These are phyloP conservation scores for Phalacrocorax brasilianus DNA, from an alignment of 2,113 vertebrate genomes.

Conservation along the genomic window DNA sequence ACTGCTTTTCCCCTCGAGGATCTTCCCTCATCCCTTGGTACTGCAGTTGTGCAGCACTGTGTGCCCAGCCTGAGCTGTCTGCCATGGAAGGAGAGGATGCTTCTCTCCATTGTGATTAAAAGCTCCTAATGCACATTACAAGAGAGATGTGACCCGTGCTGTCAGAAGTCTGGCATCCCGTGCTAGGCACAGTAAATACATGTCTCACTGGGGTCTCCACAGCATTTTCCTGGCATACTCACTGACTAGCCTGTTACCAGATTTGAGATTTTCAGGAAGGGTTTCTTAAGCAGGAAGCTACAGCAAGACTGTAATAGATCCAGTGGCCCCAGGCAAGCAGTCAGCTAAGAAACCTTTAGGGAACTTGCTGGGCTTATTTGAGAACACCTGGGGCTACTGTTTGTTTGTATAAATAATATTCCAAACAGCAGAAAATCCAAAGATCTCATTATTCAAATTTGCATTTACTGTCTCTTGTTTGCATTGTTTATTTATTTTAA, in stretches of 20 bases:
- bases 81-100: neutral
- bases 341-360: neutral
- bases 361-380: neutral
- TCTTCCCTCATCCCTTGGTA: neutral
- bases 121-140: neutral
- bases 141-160: constrained; percentile 28
- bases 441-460: constrained; percentile 5
- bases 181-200: neutral
- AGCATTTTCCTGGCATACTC: neutral
- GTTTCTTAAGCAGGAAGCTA: neutral
- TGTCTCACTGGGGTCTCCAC: neutral
- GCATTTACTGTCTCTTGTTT: neutral
- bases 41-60: neutral
- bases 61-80: neutral
- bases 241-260: neutral
- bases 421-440: neutral
- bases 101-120: neutral
- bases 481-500: constrained; percentile 20
- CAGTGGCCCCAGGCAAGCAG: neutral
- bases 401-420: constrained; percentile 7
- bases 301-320: neutral
- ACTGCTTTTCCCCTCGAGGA: neutral
- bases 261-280: neutral
- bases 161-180: neutral
- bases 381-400: neutral